phyloP scores from a whole-genome alignment of 2,888 invertebrate genomes.

The Caenorhabditis sp. region DNA sequence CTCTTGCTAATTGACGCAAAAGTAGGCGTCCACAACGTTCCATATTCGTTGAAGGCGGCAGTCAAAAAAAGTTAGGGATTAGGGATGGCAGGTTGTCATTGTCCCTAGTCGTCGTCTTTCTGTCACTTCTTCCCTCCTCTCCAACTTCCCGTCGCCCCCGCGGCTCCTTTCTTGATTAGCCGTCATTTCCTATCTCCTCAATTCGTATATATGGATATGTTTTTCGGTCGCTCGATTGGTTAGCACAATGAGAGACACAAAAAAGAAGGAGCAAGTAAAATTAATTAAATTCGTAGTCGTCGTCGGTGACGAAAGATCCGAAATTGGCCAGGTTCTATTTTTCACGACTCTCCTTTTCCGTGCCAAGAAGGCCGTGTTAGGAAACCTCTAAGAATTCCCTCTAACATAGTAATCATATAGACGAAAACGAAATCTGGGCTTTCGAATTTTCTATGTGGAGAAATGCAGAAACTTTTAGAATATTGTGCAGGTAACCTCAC shows the following conservation, averaged over 20 bases:
- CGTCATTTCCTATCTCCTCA: slow-evolving; percentile 7
- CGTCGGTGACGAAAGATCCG: slow-evolving; percentile 3
- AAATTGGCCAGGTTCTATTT: slow-evolving; percentile 4
- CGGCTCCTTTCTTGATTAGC: slow-evolving; percentile 46
- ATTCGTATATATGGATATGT: slow-evolving; percentile 22
- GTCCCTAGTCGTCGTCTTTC: neutral
- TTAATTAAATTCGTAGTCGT: slow-evolving; percentile 46
- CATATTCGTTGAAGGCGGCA: slow-evolving; percentile 39
- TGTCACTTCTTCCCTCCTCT: slow-evolving; percentile 13
- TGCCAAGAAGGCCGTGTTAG: too few species aligned
- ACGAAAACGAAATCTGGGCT: too few species aligned
- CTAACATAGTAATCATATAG: too few species aligned
- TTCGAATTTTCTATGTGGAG: too few species aligned
- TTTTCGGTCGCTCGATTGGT: slow-evolving; percentile 23
- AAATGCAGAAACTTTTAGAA: too few species aligned
- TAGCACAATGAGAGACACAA: slow-evolving; percentile 18
- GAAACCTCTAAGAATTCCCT: too few species aligned
- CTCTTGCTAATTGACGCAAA: slow-evolving; percentile 30
- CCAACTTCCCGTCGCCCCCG: slow-evolving; percentile 9
- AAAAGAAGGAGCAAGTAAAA: slow-evolving; percentile 39
- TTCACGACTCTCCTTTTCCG: slow-evolving; percentile 10
- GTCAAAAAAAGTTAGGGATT: slow-evolving; percentile 61
- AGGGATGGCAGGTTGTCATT: slow-evolving; percentile 37
- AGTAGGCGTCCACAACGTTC: slow-evolving; percentile 8
- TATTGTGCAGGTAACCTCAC: too few species aligned